Evolutionary conservation across 2,113 vertebrate species (phyloP), one percentile per base, ranked within the genome.

Genomic region (Heterotis niloticus): DNA sequence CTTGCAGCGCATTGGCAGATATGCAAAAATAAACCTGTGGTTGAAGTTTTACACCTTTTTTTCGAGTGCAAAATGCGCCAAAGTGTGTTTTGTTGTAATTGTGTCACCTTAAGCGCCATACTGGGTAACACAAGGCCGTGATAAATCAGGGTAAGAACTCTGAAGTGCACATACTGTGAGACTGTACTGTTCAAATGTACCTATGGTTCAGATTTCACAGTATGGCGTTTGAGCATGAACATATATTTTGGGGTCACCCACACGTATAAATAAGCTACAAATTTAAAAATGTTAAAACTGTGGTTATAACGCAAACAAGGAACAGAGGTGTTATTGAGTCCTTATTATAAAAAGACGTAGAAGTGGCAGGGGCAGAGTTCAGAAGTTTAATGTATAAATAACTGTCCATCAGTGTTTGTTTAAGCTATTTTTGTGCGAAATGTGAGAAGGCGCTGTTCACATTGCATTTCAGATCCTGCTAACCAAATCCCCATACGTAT

Each of bases 371-470:
- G 13, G 69, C 69, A 1, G 51, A 34, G 69, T 72, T 72, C 69
- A 72, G 69, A 72, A 72, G 69, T 34, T 44, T 2, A 44, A 44
- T 7, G 34, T 44, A 44, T 44, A 44, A 44, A 44, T 44, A 44
- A 44, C 34, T 2, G 3, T 44, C 3, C 34, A 44, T 4, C 52
- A 72, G 54, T 20, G 69, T 23, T 72, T 72, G 69, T 72, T 34
- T 72, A 72, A 54, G 69, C n/a, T 72, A 72, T 72, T 72, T 34
- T 52, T 51, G 69, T 51, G 34, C 13, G 69, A 52, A 71, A n/a
- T 9, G 17, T 71, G 69, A 52, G n/a, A 13, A 23, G 69, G 34
- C 69, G 52, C 34, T 44, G 7, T 72, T 72, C 51, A 72, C 52
- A 51, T 51, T 72, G 54, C 69, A 51, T 72, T 72, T 72, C 34